Percentiles rank a stretch among this genome's conserved stretches.
phyloP scores from a whole-genome alignment of 2,797 vertebrate species.

The Rhyacichthys aspro region DNA sequence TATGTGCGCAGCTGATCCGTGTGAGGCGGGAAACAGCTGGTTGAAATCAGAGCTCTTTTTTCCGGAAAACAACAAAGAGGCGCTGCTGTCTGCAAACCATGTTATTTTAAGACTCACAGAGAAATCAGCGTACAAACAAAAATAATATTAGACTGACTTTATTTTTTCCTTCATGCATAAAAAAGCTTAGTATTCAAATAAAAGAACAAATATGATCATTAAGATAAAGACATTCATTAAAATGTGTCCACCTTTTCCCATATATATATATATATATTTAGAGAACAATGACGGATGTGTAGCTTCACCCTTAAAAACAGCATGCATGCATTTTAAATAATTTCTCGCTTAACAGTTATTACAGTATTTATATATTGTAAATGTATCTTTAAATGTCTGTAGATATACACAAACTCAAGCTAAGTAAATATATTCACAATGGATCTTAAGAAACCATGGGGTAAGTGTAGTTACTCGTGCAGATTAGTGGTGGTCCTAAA shows the following conservation, averaged over 20 bases:
- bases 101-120: not conserved
- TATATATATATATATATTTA: not conserved
- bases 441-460: too few relatives aligned
- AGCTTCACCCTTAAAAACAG: not conserved
- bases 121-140: not conserved
- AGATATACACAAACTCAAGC: not conserved
- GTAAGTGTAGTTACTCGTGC: too few relatives aligned
- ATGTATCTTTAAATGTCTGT: too few relatives aligned
- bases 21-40: slow-evolving; percentile 97
- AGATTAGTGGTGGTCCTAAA: too few relatives aligned
- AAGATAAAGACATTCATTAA: too few relatives aligned
- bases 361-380: too few relatives aligned
- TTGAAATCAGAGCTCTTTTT: slow-evolving; percentile 84
- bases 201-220: too few relatives aligned
- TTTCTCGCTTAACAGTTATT: too few relatives aligned
- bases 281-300: not conserved
- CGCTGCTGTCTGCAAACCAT: slow-evolving; percentile 19
- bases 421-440: too few relatives aligned
- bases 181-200: not conserved
- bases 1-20: slow-evolving; percentile 85
- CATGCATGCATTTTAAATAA: not conserved
- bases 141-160: not conserved
- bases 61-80: slow-evolving; percentile 88
- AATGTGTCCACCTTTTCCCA: too few relatives aligned
- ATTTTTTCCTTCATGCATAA: not conserved